Evolutionary conservation across 2,888 invertebrate species (phyloP).

Genomic region (Pteria penguin): DNA sequence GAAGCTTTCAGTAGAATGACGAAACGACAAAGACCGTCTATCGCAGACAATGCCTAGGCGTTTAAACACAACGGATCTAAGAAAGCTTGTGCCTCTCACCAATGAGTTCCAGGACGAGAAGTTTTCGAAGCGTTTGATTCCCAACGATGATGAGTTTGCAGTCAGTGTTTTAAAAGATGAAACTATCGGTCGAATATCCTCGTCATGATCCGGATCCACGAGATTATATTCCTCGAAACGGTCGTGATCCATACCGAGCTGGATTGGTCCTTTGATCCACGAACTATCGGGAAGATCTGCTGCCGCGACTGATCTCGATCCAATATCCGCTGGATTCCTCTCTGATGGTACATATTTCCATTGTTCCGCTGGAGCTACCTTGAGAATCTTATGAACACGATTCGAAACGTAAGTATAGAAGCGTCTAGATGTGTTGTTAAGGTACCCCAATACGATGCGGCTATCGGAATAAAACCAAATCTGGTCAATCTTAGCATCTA

Average conservation of each 20-base stretch:
- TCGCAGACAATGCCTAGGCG: background rate
- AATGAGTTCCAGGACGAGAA: no score
- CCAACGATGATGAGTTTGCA: background rate
- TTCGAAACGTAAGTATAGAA: conserved; percentile 51
- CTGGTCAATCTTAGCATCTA: conserved; percentile 15
- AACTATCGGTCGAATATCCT: conserved; percentile 35
- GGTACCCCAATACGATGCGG: conserved; percentile 48
- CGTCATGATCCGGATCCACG: no score
- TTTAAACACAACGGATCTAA: background rate
- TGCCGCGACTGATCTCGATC: conserved; percentile 26
- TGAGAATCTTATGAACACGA: conserved; percentile 33
- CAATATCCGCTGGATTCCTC: conserved; percentile 46
- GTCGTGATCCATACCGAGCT: no score
- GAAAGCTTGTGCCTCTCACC: no score
- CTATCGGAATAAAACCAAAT: conserved; percentile 47
- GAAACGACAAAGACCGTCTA: background rate
- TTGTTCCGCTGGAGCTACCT: conserved; percentile 26
- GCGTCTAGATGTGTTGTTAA: conserved; percentile 40
- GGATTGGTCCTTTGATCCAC: conserved; percentile 46
- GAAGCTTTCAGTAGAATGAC: conserved; percentile 11
- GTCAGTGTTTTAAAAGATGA: no score
- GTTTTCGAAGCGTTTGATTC: no score
- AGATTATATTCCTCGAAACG: no score
- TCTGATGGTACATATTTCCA: conserved; percentile 46
- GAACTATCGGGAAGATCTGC: conserved; percentile 3